Conservation (phyloP, 2,888 invertebrate genomes). For the Ophioninae sp. region DNA sequence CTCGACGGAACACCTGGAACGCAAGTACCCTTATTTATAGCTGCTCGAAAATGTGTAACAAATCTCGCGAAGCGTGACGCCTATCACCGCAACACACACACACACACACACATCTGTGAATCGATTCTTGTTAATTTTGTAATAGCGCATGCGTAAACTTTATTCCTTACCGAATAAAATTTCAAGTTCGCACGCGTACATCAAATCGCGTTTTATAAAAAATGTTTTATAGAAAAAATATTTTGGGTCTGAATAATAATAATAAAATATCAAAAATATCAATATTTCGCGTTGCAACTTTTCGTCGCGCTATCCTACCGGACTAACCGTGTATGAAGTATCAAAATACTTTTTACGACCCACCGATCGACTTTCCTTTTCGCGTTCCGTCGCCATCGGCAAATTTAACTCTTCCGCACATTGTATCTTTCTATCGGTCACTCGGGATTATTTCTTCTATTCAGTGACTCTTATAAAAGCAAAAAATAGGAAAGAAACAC, state of each 20-base stretch:
- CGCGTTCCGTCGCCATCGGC: not conserved
- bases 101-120: constrained; percentile 38
- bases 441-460: not conserved
- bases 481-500: not conserved
- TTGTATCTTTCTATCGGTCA: not conserved
- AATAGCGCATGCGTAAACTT: constrained; percentile 21
- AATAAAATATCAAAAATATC: too few species aligned
- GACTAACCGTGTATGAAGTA: too few species aligned
- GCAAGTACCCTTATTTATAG: constrained; percentile 25
- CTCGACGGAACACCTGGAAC: constrained; percentile 44
- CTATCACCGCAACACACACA: constrained; percentile 23
- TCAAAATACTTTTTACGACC: not conserved
- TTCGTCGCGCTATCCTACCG: too few species aligned
- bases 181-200: not conserved
- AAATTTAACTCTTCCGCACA: too few species aligned
- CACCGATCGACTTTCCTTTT: not conserved
- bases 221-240: too few species aligned
- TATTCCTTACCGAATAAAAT: constrained; percentile 6
- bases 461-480: not conserved
- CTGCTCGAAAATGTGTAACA: constrained; percentile 32
- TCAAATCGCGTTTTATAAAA: not conserved
- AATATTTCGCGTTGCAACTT: too few species aligned
- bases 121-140: constrained; percentile 11
- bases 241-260: too few species aligned
- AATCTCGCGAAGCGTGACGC: constrained; percentile 48